Percentiles rank a stretch among this genome's conserved stretches.
Evolutionary conservation across 2,888 invertebrate species (phyloP).

Genomic region (Hydropsyche betteni): DNA sequence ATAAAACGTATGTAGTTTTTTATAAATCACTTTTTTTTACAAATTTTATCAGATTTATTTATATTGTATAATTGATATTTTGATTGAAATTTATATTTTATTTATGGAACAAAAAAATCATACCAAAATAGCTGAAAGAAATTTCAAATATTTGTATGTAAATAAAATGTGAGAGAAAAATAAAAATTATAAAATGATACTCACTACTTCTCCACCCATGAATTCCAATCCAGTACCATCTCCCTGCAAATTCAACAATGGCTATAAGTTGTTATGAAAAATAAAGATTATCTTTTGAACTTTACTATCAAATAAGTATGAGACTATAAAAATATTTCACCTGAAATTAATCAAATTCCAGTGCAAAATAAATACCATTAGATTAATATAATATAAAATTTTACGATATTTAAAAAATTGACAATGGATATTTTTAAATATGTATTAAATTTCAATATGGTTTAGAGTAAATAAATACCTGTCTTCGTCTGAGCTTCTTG

Average conservation of each 20-base stretch:
- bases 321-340: not conserved
- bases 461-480: constrained; percentile 69
- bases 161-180: not conserved
- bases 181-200: constrained; percentile 54
- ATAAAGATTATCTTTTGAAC: too few species aligned
- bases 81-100: not conserved
- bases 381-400: constrained; percentile 13
- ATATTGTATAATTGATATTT: not conserved
- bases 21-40: not conserved
- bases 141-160: constrained; percentile 2
- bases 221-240: constrained; percentile 81
- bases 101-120: not conserved
- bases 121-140: constrained; percentile 7
- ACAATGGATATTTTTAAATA: not conserved
- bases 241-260: constrained; percentile 75
- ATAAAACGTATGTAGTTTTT: not conserved
- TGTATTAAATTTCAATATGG: constrained; percentile 33
- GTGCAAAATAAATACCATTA: too few species aligned
- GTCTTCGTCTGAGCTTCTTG: constrained; percentile 82
- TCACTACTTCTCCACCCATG: constrained; percentile 77
- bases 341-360: too few species aligned
- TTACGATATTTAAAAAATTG: not conserved
- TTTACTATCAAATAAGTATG: too few species aligned
- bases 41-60: too few species aligned
- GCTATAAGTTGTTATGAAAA: constrained; percentile 59